Evolutionary conservation across 2,888 invertebrate species (phyloP), one percentile per base, ranked within the genome.

Genomic region (Hylaea fasciaria): DNA sequence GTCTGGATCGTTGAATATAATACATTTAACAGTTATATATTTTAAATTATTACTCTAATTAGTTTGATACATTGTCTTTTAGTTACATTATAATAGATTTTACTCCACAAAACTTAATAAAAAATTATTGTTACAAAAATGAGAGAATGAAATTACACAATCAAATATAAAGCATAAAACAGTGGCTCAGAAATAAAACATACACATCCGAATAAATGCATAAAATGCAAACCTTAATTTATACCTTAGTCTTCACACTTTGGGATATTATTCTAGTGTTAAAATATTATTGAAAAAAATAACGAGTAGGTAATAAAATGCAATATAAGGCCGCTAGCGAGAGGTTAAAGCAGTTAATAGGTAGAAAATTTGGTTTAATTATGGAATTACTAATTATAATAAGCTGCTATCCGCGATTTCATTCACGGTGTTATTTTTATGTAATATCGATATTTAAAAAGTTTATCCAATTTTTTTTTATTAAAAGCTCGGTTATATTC

Each of bases 151-250:
- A 50, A 49, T 17, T 56, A 52, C 28, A 40, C 29, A 51, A 35
- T 43, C 12, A 53, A 47, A 57, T 14, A 2, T 48, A 32, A 50
- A 49, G 14, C 11, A 40, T 12, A 22, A 32, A 17, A 44, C 22
- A 37, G 53, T 39, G 41, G 29, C 22, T 56, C 66, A 45, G 61
- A 68, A 41, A 62, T 61, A 62, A 66, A 64, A 56, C 64, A 62
- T 64, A 73, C 70, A 52, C 64, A 67, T 50, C 28, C n/a, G 50
- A 51, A 44, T 53, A 40, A 60, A 63, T 53, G 66, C 68, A 77
- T 75, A 22, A 76, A 77, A 76, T 76, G 76, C 75, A 48, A 70
- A 70, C 49, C 64, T 50, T 67, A 50, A 47, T 47, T 13, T 45
- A 51, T 54, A 69, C 59, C 62, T 71, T 66, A 52, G 66, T 52